Conservation (phyloP, 2,113 vertebrate genomes). For the Lipotes vexillifer region DNA sequence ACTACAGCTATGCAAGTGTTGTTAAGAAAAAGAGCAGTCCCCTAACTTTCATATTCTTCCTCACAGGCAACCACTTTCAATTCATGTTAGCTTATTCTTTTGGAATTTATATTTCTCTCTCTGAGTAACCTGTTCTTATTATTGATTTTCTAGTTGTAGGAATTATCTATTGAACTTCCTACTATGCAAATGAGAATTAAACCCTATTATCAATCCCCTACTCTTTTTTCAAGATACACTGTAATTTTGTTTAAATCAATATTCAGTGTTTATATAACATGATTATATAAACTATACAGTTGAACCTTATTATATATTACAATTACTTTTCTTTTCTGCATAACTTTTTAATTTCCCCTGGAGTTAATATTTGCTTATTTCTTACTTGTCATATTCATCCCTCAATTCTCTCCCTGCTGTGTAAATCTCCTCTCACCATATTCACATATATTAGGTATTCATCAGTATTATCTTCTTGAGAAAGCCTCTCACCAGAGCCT, state of each 20-base stretch:
- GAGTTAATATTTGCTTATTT: not conserved
- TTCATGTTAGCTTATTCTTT: not conserved
- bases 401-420: not conserved
- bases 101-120: not conserved
- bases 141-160: constrained; percentile 7
- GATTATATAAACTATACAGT: not conserved
- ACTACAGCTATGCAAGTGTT: not conserved
- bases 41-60: not conserved
- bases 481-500: not conserved
- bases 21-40: not conserved
- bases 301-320: not conserved
- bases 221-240: not conserved
- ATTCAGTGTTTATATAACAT: not conserved
- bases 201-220: not conserved
- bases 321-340: not conserved
- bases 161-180: not conserved
- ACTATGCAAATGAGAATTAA: not conserved
- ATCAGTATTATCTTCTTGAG: not conserved
- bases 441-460: not conserved
- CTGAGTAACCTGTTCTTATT: not conserved
- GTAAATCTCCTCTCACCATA: not conserved
- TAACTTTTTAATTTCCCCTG: not conserved
- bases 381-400: not conserved
- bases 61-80: not conserved
- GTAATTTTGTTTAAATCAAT: not conserved